Conservation (phyloP, 1,140 invertebrate species). For the Drosophila cardini region DNA sequence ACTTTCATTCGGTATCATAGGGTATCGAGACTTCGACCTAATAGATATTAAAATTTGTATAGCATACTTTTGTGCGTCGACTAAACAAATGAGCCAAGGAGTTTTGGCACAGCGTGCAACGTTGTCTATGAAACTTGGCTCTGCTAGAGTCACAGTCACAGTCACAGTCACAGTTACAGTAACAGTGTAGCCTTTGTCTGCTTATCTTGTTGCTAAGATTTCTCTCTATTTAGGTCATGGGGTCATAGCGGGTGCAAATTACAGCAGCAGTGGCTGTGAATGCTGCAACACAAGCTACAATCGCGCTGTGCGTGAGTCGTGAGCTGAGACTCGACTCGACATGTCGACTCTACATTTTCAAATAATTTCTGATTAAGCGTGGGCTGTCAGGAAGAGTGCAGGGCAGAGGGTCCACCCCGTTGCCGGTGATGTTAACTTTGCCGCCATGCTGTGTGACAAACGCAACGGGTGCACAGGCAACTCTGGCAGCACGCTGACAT, state of each 20-base stretch:
- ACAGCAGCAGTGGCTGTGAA: constrained; percentile 26
- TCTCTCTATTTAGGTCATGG: constrained; percentile 71
- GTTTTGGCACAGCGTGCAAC: constrained; percentile 41
- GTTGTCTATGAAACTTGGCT: constrained; percentile 68
- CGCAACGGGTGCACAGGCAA: constrained; percentile 67
- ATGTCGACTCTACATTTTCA: constrained; percentile 81
- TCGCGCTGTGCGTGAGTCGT: constrained; percentile 58
- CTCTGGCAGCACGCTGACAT: constrained; percentile 72
- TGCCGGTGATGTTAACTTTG: constrained; percentile 27
- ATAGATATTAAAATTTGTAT: neutral
- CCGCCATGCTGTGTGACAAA: constrained; percentile 75
- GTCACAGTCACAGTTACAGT: constrained; percentile 41
- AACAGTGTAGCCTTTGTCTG: constrained; percentile 61
- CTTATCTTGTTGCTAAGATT: constrained; percentile 64
- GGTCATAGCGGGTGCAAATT: constrained; percentile 78
- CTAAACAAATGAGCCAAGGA: constrained; percentile 68
- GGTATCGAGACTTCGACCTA: neutral
- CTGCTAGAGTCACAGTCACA: constrained; percentile 43
- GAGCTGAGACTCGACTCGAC: constrained; percentile 51
- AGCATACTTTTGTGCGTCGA: constrained; percentile 52
- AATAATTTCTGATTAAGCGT: constrained; percentile 82
- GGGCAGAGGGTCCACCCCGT: neutral
- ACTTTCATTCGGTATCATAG: neutral
- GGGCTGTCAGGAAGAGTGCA: constrained; percentile 17
- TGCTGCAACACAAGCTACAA: constrained; percentile 36